These are phyloP conservation scores for Puma concolor DNA, from an alignment of 2,113 vertebrate genomes.

Conservation along the genomic window DNA sequence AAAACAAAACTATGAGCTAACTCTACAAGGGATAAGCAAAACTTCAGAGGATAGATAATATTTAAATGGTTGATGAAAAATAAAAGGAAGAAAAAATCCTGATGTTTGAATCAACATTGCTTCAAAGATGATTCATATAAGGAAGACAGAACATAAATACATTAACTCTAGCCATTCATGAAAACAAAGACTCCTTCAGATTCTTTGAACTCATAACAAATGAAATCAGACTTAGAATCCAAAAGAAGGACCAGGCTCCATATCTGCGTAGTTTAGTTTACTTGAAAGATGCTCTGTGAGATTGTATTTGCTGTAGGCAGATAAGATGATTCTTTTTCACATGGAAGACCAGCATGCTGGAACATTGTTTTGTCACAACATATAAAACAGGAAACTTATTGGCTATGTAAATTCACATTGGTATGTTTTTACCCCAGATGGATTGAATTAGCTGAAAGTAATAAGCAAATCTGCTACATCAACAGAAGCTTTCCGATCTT, in stretches of 20 bases:
- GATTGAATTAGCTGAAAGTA: neutral
- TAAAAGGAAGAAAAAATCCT: neutral
- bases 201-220: constrained; percentile 46
- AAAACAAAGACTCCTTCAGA: constrained; percentile 33
- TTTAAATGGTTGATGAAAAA: neutral
- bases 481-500: constrained; percentile 21
- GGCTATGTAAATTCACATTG: constrained; percentile 29
- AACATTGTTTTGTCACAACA: constrained; percentile 59
- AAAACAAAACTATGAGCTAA: neutral
- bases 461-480: neutral
- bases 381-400: constrained; percentile 56
- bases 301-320: constrained; percentile 26
- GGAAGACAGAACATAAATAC: constrained; percentile 33
- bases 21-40: neutral
- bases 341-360: neutral
- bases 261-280: constrained; percentile 58
- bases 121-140: neutral
- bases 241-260: constrained; percentile 21
- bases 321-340: constrained; percentile 43
- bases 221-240: constrained; percentile 7
- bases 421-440: constrained; percentile 51
- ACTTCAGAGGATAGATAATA: neutral
- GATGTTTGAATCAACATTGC: neutral
- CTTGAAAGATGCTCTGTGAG: constrained; percentile 46
- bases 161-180: constrained; percentile 28